A percentile compares a stretch with the other conserved stretches of the same genome.
Conservation (phyloP, 2,797 vertebrate genomes). For the Gastrophryne carolinensis region DNA sequence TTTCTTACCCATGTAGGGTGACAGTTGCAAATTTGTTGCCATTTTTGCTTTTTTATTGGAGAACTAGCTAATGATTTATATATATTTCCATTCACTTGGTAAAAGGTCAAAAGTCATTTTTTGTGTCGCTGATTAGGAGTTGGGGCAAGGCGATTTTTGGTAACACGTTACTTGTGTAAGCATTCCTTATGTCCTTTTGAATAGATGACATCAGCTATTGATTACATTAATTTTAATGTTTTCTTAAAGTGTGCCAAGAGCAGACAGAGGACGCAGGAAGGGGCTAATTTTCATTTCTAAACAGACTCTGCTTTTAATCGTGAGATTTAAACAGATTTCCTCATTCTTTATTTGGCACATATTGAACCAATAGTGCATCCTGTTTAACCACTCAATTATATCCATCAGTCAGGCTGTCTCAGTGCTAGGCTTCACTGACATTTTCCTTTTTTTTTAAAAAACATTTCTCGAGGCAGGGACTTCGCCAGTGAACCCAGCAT, state of each 20-base stretch:
- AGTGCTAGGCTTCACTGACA: neutral
- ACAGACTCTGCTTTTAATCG: neutral
- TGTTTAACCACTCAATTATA: neutral
- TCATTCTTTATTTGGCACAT: conserved; percentile 22
- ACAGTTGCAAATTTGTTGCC: too few relatives aligned
- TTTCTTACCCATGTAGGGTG: too few relatives aligned
- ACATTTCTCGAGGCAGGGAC: neutral
- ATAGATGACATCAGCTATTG: too few relatives aligned
- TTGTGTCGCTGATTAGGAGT: too few relatives aligned
- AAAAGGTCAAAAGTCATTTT: too few relatives aligned
- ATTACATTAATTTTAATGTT: neutral
- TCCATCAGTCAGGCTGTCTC: neutral
- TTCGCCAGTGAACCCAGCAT: neutral
- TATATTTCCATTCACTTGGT: too few relatives aligned
- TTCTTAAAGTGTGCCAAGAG: neutral
- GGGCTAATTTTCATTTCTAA: neutral
- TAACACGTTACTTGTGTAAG: too few relatives aligned
- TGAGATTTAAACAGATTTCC: conserved; percentile 13
- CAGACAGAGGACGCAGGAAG: neutral
- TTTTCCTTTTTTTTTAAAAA: neutral
- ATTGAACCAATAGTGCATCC: conserved; percentile 3
- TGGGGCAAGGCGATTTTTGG: too few relatives aligned
- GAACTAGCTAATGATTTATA: too few relatives aligned
- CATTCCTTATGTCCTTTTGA: too few relatives aligned
- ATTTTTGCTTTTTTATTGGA: too few relatives aligned